Percentiles rank a stretch among this genome's conserved stretches.
Conservation (phyloP, 2,797 vertebrate genomes). For the Brachyrhaphis roseni region DNA sequence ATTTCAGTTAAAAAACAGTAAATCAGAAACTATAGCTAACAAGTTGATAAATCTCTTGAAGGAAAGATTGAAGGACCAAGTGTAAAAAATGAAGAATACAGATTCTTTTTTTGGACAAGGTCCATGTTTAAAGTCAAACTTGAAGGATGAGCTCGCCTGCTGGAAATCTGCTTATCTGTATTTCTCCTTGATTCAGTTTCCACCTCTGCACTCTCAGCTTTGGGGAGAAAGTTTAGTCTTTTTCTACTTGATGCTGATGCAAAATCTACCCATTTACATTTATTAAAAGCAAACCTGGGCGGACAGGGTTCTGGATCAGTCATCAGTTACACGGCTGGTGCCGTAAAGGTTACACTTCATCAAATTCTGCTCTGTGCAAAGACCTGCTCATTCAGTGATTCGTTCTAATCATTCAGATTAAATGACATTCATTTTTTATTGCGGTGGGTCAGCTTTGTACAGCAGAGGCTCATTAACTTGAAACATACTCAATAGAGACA, state of each 20-base stretch:
- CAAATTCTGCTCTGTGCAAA: slow-evolving; percentile 37
- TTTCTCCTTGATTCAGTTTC: slow-evolving; percentile 19
- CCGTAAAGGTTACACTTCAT: slow-evolving; percentile 30
- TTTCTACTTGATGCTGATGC: background rate
- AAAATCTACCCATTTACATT: slow-evolving; percentile 37
- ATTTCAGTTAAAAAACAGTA: background rate
- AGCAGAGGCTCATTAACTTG: slow-evolving; percentile 21
- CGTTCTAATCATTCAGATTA: slow-evolving; percentile 31
- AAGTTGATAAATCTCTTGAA: background rate
- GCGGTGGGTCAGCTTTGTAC: background rate
- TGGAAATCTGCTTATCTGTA: slow-evolving; percentile 1
- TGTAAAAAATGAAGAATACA: background rate
- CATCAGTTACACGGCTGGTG: slow-evolving; percentile 29
- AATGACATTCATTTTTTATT: slow-evolving; percentile 28
- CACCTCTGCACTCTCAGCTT: slow-evolving; percentile 21
- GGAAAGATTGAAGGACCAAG: background rate
- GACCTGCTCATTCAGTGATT: slow-evolving; percentile 48
- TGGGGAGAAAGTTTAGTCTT: slow-evolving; percentile 6
- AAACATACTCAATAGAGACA: slow-evolving; percentile 23
- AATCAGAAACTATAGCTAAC: background rate
- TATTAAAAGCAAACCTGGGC: slow-evolving; percentile 25
- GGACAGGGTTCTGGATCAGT: slow-evolving; percentile 25
- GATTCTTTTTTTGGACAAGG: background rate
- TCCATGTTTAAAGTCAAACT: background rate
- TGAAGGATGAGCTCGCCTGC: background rate